Conservation (phyloP, 2,113 vertebrate genomes). For the Cheirogaleus medius region DNA sequence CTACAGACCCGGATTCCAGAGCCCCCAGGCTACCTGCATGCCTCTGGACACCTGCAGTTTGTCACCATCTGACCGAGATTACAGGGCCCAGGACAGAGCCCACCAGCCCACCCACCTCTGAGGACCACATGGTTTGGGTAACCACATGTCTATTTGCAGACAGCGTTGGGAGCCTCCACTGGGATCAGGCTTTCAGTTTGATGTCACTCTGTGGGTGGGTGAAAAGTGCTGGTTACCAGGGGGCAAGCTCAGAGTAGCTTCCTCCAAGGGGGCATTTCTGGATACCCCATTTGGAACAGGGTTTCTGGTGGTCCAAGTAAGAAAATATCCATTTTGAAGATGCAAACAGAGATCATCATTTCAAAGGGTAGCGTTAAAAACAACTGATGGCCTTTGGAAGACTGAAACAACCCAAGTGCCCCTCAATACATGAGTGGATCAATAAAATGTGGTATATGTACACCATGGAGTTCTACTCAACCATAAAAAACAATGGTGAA, state of each 20-base stretch:
- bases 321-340: background rate
- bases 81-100: background rate
- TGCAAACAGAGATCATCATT: background rate
- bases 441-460: no score
- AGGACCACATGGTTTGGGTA: background rate
- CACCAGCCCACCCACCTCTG: background rate
- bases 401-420: no score
- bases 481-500: no score
- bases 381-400: background rate
- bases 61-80: background rate
- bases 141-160: background rate
- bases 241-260: background rate
- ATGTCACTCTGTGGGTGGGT: no score
- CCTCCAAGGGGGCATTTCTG: background rate
- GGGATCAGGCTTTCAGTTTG: background rate
- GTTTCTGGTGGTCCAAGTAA: background rate
- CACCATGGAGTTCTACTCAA: no score
- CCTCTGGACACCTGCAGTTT: background rate
- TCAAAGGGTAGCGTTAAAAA: background rate
- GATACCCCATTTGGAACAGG: background rate
- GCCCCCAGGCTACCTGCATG: accelerated
- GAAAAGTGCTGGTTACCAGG: accelerated
- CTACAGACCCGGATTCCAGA: background rate
- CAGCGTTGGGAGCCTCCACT: background rate
- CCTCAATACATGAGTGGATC: no score